Conservation (phyloP, 2,797 vertebrate genomes). For the Fistularia commersonii region DNA sequence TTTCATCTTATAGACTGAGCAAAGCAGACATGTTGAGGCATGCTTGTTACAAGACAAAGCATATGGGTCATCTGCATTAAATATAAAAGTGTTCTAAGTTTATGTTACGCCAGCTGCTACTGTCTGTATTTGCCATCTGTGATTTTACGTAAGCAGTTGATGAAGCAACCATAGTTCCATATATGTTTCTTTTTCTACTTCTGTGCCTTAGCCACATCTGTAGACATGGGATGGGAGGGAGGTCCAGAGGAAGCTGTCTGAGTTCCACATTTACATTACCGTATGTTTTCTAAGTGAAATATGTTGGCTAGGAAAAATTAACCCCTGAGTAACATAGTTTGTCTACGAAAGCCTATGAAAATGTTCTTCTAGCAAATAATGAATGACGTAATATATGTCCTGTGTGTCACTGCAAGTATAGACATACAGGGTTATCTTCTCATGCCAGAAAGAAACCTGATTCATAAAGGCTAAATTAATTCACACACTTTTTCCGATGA, state of each 20-base stretch:
- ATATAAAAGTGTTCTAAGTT: slow-evolving; percentile 28
- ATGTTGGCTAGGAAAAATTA: slow-evolving; percentile 10
- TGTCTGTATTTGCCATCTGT: slow-evolving; percentile 32
- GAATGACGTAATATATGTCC: not conserved
- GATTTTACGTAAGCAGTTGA: slow-evolving; percentile 11
- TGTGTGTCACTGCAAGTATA: not conserved
- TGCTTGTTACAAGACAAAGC: slow-evolving; percentile 12
- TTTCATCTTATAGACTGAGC: slow-evolving; percentile 14
- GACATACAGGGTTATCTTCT: slow-evolving; percentile 2
- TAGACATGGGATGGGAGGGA: slow-evolving; percentile 27
- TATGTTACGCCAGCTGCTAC: slow-evolving; percentile 30
- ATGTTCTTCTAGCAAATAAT: not conserved
- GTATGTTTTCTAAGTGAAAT: slow-evolving; percentile 10
- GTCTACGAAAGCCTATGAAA: slow-evolving; percentile 4
- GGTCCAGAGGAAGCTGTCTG: slow-evolving; percentile 31
- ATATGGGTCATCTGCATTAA: slow-evolving; percentile 35
- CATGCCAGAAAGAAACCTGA: not conserved
- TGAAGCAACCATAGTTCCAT: slow-evolving; percentile 32
- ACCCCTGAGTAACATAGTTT: too few species aligned
- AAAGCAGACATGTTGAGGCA: slow-evolving; percentile 21
- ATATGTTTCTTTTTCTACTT: slow-evolving; percentile 35
- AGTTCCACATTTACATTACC: slow-evolving; percentile 22
- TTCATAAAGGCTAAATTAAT: not conserved
- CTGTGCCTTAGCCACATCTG: slow-evolving; percentile 46
- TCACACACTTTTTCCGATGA: not conserved